These are phyloP conservation scores for Rhodeus uyekii DNA, from an alignment of 2,797 vertebrate genomes.

Conservation along the genomic window DNA sequence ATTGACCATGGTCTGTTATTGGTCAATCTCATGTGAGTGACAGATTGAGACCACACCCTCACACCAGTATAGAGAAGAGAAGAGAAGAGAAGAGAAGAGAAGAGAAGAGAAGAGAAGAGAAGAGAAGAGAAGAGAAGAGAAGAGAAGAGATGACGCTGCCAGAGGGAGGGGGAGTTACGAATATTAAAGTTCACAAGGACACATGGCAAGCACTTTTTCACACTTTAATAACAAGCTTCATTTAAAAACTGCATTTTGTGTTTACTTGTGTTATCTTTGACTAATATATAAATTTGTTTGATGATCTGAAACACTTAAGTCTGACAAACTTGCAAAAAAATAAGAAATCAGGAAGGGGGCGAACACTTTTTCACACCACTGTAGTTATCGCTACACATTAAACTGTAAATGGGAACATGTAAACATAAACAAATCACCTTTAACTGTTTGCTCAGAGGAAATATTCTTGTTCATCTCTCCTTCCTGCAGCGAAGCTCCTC, in stretches of 20 bases:
- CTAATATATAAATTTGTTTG: too few species aligned
- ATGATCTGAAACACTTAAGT: too few species aligned
- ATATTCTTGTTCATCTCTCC: constrained; percentile 45
- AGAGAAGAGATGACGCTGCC: too few species aligned
- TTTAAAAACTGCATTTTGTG: too few species aligned
- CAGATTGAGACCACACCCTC: not conserved
- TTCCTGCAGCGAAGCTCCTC: constrained; percentile 46
- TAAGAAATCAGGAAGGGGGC: too few species aligned
- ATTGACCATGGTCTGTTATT: not conserved
- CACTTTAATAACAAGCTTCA: too few species aligned
- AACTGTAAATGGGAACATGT: not conserved
- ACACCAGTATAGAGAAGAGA: not conserved
- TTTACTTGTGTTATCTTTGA: too few species aligned
- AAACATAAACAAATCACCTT: not conserved
- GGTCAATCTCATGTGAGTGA: not conserved
- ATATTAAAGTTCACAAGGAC: too few species aligned
- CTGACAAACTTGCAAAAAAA: too few species aligned
- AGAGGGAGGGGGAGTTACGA: not conserved
- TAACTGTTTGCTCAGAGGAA: not conserved
- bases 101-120: not conserved
- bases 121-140: not conserved
- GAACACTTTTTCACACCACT: too few species aligned
- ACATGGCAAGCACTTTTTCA: too few species aligned
- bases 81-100: not conserved
- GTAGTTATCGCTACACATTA: not conserved